phyloP scores from a whole-genome alignment of 2,888 invertebrate genomes.

The Cantharis lateralis region DNA sequence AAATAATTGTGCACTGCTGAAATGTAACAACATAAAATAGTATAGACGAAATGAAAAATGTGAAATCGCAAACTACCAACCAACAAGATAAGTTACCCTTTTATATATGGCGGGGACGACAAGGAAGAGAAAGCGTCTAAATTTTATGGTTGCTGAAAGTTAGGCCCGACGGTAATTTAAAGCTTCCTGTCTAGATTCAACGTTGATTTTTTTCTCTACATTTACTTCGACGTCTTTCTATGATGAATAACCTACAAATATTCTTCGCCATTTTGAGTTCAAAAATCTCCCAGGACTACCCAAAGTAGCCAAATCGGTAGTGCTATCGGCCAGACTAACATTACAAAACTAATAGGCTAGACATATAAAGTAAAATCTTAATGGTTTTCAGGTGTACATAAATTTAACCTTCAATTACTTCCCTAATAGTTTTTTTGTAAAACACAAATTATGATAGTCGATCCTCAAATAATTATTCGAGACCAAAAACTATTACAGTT shows the following conservation, averaged over 20 bases:
- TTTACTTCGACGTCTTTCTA: not conserved
- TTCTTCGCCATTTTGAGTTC: not conserved
- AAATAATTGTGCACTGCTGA: conserved; percentile 1
- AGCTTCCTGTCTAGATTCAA: not conserved
- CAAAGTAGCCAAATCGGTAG: not conserved
- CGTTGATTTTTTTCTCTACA: not conserved
- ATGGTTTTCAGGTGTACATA: not conserved
- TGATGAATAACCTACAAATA: not conserved
- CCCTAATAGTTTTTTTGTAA: not conserved
- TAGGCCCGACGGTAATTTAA: not conserved
- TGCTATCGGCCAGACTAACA: not conserved
- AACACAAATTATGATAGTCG: not conserved
- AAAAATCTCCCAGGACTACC: not conserved
- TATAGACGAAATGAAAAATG: conserved; percentile 4
- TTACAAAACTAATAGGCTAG: not conserved
- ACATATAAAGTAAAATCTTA: not conserved
- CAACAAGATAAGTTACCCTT: conserved; percentile 1
- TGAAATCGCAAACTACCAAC: not conserved
- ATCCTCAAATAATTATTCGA: not conserved
- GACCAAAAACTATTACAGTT: not conserved
- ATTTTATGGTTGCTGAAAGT: conserved; percentile 1
- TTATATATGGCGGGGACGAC: not conserved
- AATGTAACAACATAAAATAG: not conserved
- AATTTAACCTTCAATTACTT: not conserved
- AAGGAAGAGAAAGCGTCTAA: not conserved